Conservation (phyloP, 2,113 vertebrate genomes). For the Alligator sinensis region DNA sequence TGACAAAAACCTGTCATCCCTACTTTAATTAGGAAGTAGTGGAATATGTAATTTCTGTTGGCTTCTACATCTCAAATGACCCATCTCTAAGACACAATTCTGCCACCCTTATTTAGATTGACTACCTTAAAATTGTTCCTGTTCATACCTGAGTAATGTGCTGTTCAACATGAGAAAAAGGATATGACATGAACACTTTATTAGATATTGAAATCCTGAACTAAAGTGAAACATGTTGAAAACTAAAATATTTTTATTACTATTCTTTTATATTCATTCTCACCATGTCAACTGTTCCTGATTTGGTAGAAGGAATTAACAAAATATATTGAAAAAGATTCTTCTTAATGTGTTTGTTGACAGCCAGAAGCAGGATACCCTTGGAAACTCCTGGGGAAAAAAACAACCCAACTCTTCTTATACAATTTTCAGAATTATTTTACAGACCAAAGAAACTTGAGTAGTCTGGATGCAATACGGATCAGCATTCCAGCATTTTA, state of each 20-base stretch:
- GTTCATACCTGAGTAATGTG: not conserved
- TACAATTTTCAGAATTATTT: not conserved
- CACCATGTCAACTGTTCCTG: not conserved
- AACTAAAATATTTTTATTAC: not conserved
- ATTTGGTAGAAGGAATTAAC: not conserved
- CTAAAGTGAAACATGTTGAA: not conserved
- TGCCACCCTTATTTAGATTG: not conserved
- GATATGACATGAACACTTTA: not conserved
- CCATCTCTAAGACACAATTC: not conserved
- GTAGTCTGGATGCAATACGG: not conserved
- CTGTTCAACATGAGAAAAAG: fast-evolving
- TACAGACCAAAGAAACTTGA: not conserved
- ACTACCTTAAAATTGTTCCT: not conserved
- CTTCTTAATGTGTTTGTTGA: not conserved
- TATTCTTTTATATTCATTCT: not conserved
- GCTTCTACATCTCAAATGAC: not conserved
- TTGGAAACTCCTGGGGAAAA: not conserved
- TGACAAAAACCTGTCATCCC: not conserved
- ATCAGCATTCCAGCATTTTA: not conserved
- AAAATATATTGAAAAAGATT: not conserved
- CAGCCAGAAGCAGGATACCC: not conserved
- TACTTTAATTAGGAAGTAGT: slow-evolving; percentile 13
- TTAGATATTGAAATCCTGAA: not conserved
- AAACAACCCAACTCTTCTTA: fast-evolving
- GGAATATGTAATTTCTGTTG: not conserved